Evolutionary conservation across 2,888 invertebrate species (phyloP), one percentile per base, ranked within the genome.

Genomic region (Hemistola chrysoprasaria): DNA sequence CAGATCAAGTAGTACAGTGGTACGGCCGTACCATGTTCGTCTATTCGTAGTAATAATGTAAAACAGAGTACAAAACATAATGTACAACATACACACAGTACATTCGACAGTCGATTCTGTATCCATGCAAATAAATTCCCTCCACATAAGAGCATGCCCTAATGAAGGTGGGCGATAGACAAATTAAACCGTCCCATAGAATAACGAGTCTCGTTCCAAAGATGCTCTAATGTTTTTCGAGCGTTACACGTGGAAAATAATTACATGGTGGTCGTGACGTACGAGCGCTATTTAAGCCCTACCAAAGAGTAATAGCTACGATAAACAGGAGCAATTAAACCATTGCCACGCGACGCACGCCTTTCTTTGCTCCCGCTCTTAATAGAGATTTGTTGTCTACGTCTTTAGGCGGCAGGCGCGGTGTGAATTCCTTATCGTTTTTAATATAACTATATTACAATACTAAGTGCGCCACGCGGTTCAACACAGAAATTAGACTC

Each of bases 251-350:
- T 77, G 71, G 68, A 70, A 86, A 86, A 85, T 87, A 87, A 88
- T 88, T 85, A 86, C 85, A 82, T 77, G 78, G 77, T 73, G 68
- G 57, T 75, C 59, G 82, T 86, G 82, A 88, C 81, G 79, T 86
- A 87, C 78, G 81, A 71, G 68, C 71, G 80, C 86, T 82, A 83
- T 84, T 86, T 85, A 84, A 82, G 78, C 76, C 70, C 65, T 59
- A 71, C 78, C 78, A 77, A 74, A 84, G 87, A 87, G 75, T 78
- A 84, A 87, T 87, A 70, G 76, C 61, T 51, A 75, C 80, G 82
- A 86, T 87, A 87, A 87, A 86, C 81, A 83, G 74, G 64, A 69
- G 76, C 85, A 87, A 87, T 87, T 86, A 86, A 87, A 86, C 77
- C 84, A 85, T 86, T 81, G 84, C 83, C 67, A 83, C 71, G 75